These are phyloP conservation scores for Tragelaphus eurycerus DNA, from an alignment of 2,797 vertebrate species.

Conservation along the genomic window DNA sequence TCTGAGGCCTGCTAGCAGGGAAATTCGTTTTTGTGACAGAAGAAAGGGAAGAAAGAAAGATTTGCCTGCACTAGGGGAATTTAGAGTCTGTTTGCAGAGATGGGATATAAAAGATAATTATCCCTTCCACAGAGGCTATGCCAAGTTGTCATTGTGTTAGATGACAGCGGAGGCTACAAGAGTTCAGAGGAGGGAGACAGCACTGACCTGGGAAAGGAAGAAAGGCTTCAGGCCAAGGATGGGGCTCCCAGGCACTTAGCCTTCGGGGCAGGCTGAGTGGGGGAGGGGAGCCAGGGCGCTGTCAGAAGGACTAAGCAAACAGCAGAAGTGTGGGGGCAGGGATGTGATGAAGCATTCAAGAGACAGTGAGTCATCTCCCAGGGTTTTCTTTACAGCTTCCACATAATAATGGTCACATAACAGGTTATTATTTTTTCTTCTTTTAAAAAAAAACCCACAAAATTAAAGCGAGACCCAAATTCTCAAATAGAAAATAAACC, in stretches of 20 bases:
- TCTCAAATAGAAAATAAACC: conserved; percentile 55
- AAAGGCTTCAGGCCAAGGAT: not conserved
- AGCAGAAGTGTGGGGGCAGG: not conserved
- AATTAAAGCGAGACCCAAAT: conserved; percentile 50
- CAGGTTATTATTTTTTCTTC: conserved; percentile 24
- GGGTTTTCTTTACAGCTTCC: conserved; percentile 46
- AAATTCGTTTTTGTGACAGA: not conserved
- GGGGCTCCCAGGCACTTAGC: not conserved
- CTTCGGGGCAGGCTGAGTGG: not conserved
- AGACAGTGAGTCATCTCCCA: conserved; percentile 60
- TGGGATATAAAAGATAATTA: not conserved
- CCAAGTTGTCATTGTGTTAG: not conserved
- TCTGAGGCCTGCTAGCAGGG: not conserved
- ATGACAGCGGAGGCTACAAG: not conserved
- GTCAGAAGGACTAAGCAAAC: not conserved
- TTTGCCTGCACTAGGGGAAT: not conserved
- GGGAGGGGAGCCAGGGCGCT: not conserved
- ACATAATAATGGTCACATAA: conserved; percentile 41
- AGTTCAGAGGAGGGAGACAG: not conserved
- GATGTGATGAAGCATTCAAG: not conserved
- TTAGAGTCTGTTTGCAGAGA: not conserved
- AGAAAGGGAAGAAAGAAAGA: not conserved
- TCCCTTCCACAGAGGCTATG: not conserved
- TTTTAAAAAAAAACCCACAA: not conserved
- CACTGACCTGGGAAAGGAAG: not conserved